A percentile compares a stretch with the other conserved stretches of the same genome.
phyloP scores from a whole-genome alignment of 30 jellyfish, hydroid and myxozoan genomes.

The Catostylus mosaicus region DNA sequence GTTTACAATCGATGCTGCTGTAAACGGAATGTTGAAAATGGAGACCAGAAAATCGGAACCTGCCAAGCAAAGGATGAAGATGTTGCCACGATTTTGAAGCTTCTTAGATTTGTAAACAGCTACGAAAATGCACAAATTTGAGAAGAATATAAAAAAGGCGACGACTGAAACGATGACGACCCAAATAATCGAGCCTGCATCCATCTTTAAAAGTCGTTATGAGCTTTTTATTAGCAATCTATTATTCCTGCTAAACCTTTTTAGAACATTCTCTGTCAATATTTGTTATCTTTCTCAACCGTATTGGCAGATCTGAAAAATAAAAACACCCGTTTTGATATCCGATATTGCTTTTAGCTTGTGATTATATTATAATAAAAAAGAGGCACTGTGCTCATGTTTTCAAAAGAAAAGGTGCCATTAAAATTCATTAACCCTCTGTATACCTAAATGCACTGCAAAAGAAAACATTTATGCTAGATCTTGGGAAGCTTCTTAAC shows the following conservation, averaged over 20 bases:
- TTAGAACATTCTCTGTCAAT: neutral
- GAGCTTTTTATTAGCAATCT: neutral
- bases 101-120: constrained; percentile 39
- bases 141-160: neutral
- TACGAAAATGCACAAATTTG: constrained; percentile 22
- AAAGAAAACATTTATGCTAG: too few species aligned
- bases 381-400: too few species aligned
- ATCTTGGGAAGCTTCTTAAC: too few species aligned
- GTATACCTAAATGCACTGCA: too few species aligned
- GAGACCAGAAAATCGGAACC: constrained; percentile 58
- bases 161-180: neutral
- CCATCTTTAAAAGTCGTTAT: constrained; percentile 22
- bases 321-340: neutral
- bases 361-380: too few species aligned
- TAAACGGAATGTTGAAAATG: constrained; percentile 45
- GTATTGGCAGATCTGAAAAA: neutral
- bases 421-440: too few species aligned
- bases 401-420: too few species aligned
- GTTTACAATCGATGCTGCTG: constrained; percentile 21
- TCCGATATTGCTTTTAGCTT: too few species aligned
- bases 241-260: neutral
- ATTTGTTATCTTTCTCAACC: neutral
- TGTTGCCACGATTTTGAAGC: constrained; percentile 52
- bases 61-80: constrained; percentile 48
- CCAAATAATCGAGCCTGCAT: constrained; percentile 30